Percentiles rank a stretch among this genome's conserved stretches.
These are phyloP conservation scores for Strongylocentrotus purpuratus DNA, from an alignment of 35 echinoderm and acorn worm genomes.

Conservation along the genomic window DNA sequence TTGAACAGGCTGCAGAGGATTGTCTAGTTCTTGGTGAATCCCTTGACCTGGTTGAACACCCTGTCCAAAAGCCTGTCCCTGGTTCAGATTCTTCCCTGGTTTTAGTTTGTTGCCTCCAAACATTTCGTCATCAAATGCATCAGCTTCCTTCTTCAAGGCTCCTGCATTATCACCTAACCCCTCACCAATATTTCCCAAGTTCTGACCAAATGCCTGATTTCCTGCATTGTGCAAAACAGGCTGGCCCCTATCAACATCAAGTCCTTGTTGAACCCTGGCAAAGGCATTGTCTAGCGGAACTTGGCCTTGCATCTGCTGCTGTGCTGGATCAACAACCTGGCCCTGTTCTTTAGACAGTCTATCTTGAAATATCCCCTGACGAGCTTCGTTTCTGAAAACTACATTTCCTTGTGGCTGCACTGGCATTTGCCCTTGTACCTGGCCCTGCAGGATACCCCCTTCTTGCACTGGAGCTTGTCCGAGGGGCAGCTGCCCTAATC, in stretches of 20 bases:
- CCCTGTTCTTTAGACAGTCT: background rate
- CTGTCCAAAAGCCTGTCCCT: background rate
- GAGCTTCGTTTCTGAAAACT: background rate
- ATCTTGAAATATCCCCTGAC: background rate
- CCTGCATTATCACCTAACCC: background rate
- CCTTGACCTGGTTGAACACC: background rate
- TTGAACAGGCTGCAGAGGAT: background rate
- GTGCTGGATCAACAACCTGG: background rate
- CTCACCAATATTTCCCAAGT: background rate
- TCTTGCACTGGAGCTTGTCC: slow-evolving; percentile 21
- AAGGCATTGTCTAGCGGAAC: background rate
- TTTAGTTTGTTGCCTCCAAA: slow-evolving; percentile 5
- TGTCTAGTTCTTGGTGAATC: background rate
- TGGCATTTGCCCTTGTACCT: background rate
- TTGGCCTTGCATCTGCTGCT: slow-evolving; percentile 7
- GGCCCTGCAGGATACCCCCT: background rate
- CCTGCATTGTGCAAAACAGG: background rate
- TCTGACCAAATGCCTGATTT: background rate
- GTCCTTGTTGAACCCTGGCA: background rate
- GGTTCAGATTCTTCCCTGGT: background rate
- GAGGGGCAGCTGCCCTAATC: background rate
- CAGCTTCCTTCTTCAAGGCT: slow-evolving; percentile 5
- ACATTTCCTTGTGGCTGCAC: background rate
- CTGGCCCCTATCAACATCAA: background rate
- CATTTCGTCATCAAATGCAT: slow-evolving; percentile 12